A percentile compares a stretch with the other conserved stretches of the same genome.
Conservation (phyloP, 2,888 invertebrate genomes). For the Drosophila ochracea region DNA sequence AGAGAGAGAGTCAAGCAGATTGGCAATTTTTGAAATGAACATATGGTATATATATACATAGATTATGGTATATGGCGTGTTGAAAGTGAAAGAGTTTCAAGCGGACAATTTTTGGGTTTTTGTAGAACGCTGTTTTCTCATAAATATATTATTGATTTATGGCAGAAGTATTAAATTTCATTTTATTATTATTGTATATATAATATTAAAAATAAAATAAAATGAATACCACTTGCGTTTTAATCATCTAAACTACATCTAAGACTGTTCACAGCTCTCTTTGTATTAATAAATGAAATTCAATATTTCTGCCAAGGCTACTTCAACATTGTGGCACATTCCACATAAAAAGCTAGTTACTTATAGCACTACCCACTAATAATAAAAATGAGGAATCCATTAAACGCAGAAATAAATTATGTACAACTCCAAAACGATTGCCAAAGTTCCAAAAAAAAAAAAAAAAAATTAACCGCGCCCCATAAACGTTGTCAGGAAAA, state of each 20-base stretch:
- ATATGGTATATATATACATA: slow-evolving; percentile 13
- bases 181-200: neutral
- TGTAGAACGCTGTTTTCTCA: neutral
- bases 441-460: neutral
- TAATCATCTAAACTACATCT: neutral
- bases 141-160: neutral
- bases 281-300: neutral
- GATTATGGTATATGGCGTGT: slow-evolving; percentile 26
- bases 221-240: neutral
- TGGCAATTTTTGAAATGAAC: slow-evolving; percentile 43
- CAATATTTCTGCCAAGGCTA: neutral
- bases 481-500: slow-evolving; percentile 13
- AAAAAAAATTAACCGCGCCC: neutral
- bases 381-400: slow-evolving; percentile 8
- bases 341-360: slow-evolving; percentile 6
- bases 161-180: neutral
- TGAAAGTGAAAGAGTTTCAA: slow-evolving; percentile 24
- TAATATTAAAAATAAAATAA: neutral
- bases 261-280: neutral
- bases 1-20: slow-evolving; percentile 5
- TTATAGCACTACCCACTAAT: neutral
- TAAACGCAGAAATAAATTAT: slow-evolving; percentile 15
- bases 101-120: neutral
- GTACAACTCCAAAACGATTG: slow-evolving; percentile 15
- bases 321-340: neutral